phyloP scores from a whole-genome alignment of 2,888 invertebrate species.

The Cantharis rustica region DNA sequence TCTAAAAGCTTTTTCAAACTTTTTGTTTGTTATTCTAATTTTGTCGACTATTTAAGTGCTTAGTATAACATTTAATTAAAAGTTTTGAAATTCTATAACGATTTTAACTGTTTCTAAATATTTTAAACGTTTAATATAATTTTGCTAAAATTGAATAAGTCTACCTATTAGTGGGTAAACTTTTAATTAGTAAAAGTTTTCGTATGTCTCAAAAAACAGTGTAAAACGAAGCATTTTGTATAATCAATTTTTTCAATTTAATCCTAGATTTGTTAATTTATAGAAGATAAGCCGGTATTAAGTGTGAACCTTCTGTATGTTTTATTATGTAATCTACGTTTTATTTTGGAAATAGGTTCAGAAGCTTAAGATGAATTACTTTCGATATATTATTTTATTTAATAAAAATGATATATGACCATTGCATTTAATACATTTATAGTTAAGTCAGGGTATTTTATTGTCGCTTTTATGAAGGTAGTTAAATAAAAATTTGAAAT shows the following conservation, averaged over 20 bases:
- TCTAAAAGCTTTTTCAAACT: constrained; percentile 3
- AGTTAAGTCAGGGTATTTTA: background rate
- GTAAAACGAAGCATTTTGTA: background rate
- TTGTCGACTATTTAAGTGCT: constrained; percentile 1
- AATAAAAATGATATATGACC: background rate
- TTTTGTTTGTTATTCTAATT: constrained; percentile 3
- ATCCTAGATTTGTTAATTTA: too few relatives aligned
- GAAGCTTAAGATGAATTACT: background rate
- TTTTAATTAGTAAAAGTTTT: background rate
- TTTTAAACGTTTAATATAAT: background rate
- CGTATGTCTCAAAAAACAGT: background rate
- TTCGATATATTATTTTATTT: background rate
- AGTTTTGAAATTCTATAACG: constrained; percentile 2
- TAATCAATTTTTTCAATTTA: too few relatives aligned
- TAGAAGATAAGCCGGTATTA: background rate
- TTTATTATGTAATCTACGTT: background rate
- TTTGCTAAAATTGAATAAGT: background rate
- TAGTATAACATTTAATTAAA: constrained; percentile 1
- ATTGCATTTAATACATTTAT: background rate
- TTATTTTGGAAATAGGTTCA: too few relatives aligned
- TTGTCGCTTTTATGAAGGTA: background rate
- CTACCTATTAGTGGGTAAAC: background rate
- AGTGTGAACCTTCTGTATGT: background rate
- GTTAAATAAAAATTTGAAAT: background rate
- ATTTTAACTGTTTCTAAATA: constrained; percentile 3